Base-by-base conservation (phyloP, 2,113 vertebrate genomes). In the Daphoenositta chrysoptera region DNA sequence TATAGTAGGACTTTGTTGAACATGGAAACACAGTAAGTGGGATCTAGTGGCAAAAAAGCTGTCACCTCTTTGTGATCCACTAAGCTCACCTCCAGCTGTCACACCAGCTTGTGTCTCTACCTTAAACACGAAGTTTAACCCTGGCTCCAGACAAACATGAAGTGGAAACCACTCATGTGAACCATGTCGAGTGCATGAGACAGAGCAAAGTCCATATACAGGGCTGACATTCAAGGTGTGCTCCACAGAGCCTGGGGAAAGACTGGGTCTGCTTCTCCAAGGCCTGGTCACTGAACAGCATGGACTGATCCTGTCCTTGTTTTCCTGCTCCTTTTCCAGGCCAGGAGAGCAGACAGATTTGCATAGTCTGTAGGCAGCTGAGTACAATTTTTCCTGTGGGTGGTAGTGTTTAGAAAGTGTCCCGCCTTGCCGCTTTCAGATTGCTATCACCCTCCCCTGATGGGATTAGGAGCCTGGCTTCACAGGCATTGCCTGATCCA, bases 401-500 rank as follows among this genome's bases (percentile, higher is more conserved):
- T 96, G 92, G 85, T 90, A 77, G 58, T 66, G 69, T 90, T 95
- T 80, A 93, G 90, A 76, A 95, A 83, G 83, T 83, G 79, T 94
- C 83, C 94, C 2, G 63, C 94, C 95, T 94, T 72, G 66, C 63
- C 11, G 13, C 54, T 83, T 66, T 65, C 79, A 86, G 96, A 95
- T 94, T 73, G 79, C 71, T 85, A 93, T 95, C 95, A 24, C 21
- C 23, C 50, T 86, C 26, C 45, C 71, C 37, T 89, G 71, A 76
- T 65, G 79, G 94, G 90, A 88, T 94, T 84, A 94, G 37, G 88
- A 92, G 88, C 58, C 79, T 88, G 82, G 75, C 75, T 90, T 90
- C 90, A 40, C 66, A 83, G 37, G 87, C 82, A 65, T 20, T 82
- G 84, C 88, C 75, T 93, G 88, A 90, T 94, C 82, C 79, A 88